Percentiles rank a stretch among this genome's conserved stretches.
Evolutionary conservation across 2,797 vertebrate genomes (phyloP).

Genomic region (Clarias fuscus): DNA sequence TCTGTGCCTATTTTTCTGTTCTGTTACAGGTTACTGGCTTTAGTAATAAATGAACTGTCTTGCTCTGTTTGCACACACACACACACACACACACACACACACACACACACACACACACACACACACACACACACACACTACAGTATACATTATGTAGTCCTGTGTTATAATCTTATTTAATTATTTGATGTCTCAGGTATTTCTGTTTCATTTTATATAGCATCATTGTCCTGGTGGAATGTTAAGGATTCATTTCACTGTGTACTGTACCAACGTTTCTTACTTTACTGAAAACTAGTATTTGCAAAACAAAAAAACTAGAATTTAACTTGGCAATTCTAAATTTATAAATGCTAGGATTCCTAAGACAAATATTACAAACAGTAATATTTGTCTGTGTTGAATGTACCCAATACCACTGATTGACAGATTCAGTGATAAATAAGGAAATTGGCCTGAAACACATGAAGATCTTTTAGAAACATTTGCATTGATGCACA

Average conservation of each 20-base stretch:
- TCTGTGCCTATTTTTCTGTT: no score
- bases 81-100: no score
- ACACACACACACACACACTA: no score
- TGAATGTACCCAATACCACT: background rate
- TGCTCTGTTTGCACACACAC: no score
- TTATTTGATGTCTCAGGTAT: no score
- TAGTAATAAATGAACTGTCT: no score
- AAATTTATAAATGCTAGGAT: background rate
- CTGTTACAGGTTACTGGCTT: no score
- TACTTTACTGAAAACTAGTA: background rate
- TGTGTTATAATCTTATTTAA: no score
- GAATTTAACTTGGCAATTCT: background rate
- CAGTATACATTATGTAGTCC: no score
- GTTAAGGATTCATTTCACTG: no score
- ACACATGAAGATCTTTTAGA: background rate
- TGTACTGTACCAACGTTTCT: background rate
- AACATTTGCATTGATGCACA: slow-evolving; percentile 18
- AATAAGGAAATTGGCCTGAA: slow-evolving; percentile 15
- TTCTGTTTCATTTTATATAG: background rate
- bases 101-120: no score
- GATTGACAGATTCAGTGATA: background rate
- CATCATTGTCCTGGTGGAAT: no score
- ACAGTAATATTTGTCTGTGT: background rate
- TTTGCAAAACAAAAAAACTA: background rate
- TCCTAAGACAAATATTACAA: background rate